These are phyloP conservation scores for Coptotermes formosanus DNA, from an alignment of 1,140 invertebrate species.

Conservation along the genomic window DNA sequence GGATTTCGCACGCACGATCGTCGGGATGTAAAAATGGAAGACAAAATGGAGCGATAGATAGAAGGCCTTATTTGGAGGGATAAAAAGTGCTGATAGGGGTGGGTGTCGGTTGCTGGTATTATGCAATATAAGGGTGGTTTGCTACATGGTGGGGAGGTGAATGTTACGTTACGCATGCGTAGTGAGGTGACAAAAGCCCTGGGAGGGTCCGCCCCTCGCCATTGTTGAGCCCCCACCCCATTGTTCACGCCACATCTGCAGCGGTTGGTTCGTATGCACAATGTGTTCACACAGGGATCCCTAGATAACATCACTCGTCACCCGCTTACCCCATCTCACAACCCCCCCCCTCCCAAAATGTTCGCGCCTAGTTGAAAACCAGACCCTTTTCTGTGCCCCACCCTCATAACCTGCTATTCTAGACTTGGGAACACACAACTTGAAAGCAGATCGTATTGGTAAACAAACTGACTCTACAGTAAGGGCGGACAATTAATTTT, in stretches of 20 bases:
- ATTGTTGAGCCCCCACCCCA: not conserved
- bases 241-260: conserved; percentile 7
- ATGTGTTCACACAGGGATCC: conserved; percentile 13
- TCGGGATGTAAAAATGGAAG: not conserved
- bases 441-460: not conserved
- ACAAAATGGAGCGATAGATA: not conserved
- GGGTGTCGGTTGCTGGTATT: not conserved
- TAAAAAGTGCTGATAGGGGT: not conserved
- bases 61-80: not conserved
- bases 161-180: not conserved
- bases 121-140: no score
- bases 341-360: not conserved
- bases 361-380: conserved; percentile 4
- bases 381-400: not conserved
- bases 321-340: not conserved
- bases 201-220: not conserved
- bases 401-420: not conserved
- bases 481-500: no score
- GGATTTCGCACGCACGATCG: not conserved
- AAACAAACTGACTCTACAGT: no score
- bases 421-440: not conserved
- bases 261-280: conserved; percentile 3
- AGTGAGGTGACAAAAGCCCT: not conserved
- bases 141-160: no score
- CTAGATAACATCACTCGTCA: conserved; percentile 5